Evolutionary conservation across 1,140 invertebrate species (phyloP), one percentile per base, ranked within the genome.

Genomic region (Lasioglossum baleicum): DNA sequence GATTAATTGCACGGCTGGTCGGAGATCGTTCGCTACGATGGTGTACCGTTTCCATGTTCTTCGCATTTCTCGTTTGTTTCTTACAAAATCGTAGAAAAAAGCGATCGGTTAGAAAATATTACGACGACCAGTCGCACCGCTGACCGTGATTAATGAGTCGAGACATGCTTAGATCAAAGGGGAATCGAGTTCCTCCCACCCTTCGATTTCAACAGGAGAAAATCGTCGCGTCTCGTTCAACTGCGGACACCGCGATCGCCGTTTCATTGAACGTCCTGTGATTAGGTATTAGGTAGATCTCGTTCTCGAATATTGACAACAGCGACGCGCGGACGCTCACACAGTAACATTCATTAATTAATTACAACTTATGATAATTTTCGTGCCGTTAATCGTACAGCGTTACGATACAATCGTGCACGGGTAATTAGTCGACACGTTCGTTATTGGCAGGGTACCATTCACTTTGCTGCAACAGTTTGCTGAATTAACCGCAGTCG

Each of bases 391-490:
- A 81, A 71, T 84, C 78, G 48, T 81, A 63, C 74, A 71, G 69
- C 51, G 67, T 71, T 83, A 85, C 78, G 81, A 83, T 83, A 83
- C 80, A 77, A 81, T 85, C 75, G 84, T 80, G 80, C 75, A 85
- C 65, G 68, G 76, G 35, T 79, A 83, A 71, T 82, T 63, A n/a
- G 83, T 79, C 75, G 75, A 67, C 63, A 60, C 60, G 66, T 69
- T 82, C 66, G 22, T 56, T 31, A 10, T 44, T 56, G 48, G n/a
- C 31, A 35, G 68, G 53, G 53, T 11, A 20, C 3, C 26, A 20
- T 58, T 35, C 31, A 31, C 68, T 10, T 51, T 56, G 67, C 65
- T 67, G 42, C n/a, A 6, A 10, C 20, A n/a, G n/a, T 58, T 58
- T 58, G 56, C 56, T 0, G 0, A 58, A 58, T 0, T 0, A 0